Percentiles rank a stretch among this genome's conserved stretches.
These are phyloP conservation scores for Pheosia tremula DNA, from an alignment of 2,888 invertebrate genomes.

Conservation along the genomic window DNA sequence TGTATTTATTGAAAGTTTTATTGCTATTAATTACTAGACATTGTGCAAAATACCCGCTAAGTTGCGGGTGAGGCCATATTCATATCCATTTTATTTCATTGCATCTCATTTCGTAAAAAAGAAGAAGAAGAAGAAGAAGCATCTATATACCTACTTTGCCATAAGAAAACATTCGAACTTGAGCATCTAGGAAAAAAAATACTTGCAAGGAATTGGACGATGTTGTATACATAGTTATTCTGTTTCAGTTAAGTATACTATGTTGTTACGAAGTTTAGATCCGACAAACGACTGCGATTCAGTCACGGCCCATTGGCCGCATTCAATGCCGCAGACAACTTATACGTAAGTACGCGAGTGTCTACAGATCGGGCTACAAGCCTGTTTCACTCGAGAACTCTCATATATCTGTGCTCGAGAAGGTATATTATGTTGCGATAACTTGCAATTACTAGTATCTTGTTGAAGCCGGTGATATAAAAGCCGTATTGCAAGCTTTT, in stretches of 20 bases:
- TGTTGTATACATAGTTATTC: conserved; percentile 6
- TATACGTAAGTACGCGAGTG: conserved; percentile 14
- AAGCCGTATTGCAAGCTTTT: background rate
- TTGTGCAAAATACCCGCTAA: too few relatives aligned
- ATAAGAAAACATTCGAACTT: too few relatives aligned
- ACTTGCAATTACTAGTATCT: conserved; percentile 16
- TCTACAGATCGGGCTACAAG: conserved; percentile 14
- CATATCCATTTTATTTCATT: too few relatives aligned
- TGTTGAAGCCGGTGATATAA: background rate
- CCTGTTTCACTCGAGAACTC: conserved; percentile 9
- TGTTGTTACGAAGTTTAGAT: conserved; percentile 32
- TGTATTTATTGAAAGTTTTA: too few relatives aligned
- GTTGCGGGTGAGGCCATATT: too few relatives aligned
- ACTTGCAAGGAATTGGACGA: background rate
- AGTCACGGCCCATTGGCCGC: conserved; percentile 63
- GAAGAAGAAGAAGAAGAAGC: too few relatives aligned
- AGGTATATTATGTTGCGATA: conserved; percentile 16
- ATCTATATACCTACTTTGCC: too few relatives aligned
- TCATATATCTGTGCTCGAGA: too few relatives aligned
- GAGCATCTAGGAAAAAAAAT: too few relatives aligned
- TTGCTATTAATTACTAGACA: too few relatives aligned
- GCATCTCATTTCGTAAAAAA: too few relatives aligned
- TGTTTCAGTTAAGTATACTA: conserved; percentile 23
- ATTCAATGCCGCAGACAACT: conserved; percentile 58
- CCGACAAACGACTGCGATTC: conserved; percentile 36